Evolutionary conservation across 2,888 invertebrate genomes (phyloP).

Genomic region (Apodemia duryi): DNA sequence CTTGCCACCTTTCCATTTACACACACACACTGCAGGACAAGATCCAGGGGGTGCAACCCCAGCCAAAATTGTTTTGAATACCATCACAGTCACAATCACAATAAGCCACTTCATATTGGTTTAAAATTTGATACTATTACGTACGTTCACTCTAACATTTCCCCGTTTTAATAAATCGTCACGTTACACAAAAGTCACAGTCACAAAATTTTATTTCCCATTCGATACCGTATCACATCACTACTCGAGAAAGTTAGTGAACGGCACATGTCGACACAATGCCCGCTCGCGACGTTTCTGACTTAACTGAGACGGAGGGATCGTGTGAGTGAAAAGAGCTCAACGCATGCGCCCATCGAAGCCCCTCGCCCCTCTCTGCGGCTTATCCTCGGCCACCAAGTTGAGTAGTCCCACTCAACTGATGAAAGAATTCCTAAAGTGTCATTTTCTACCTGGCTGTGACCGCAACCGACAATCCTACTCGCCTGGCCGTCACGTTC

Average conservation of each 20-base stretch:
- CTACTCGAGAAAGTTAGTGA: constrained; percentile 75
- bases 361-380: constrained; percentile 76
- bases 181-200: constrained; percentile 36
- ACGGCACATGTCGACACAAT: constrained; percentile 82
- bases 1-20: constrained; percentile 97
- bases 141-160: constrained; percentile 50
- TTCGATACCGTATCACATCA: constrained; percentile 75
- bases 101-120: constrained; percentile 72
- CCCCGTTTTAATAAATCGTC: constrained; percentile 37
- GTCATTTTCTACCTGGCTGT: constrained; percentile 76
- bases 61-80: constrained; percentile 61
- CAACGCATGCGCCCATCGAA: constrained; percentile 70
- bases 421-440: constrained; percentile 76
- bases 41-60: constrained; percentile 77
- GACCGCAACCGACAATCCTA: constrained; percentile 61
- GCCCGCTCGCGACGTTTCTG: constrained; percentile 61
- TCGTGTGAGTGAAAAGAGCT: constrained; percentile 61
- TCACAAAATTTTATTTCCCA: constrained; percentile 46
- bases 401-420: constrained; percentile 67
- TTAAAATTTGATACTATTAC: constrained; percentile 35
- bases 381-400: constrained; percentile 66
- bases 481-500: constrained; percentile 70
- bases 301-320: constrained; percentile 73
- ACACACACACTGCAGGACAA: constrained; percentile 89
- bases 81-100: constrained; percentile 67